Evolutionary conservation across 2,113 vertebrate genomes (phyloP).

Genomic region (Phoxinus phoxinus): DNA sequence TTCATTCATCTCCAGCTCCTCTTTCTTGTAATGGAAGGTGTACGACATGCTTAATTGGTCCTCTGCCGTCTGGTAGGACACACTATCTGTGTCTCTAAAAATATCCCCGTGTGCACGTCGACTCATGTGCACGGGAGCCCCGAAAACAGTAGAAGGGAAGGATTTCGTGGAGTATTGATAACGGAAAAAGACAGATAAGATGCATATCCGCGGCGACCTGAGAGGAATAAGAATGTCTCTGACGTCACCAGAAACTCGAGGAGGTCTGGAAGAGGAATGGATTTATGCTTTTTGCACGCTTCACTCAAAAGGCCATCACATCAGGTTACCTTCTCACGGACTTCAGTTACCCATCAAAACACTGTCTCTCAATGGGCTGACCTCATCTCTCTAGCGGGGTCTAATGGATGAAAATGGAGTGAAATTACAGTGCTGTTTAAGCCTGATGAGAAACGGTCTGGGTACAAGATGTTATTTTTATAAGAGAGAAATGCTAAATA

Average conservation of each 20-base stretch:
- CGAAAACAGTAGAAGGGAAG: conserved; percentile 8
- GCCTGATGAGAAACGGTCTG: not conserved
- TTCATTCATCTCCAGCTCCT: conserved; percentile 49
- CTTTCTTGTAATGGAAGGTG: conserved; percentile 66
- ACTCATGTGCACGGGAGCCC: conserved; percentile 54
- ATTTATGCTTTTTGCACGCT: conserved; percentile 32
- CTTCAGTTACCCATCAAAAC: conserved; percentile 44
- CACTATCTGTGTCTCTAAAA: conserved; percentile 68
- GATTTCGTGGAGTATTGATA: conserved; percentile 58
- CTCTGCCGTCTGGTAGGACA: conserved; percentile 62
- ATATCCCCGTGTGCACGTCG: conserved; percentile 57
- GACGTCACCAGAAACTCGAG: conserved; percentile 48
- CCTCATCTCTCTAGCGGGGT: conserved; percentile 22
- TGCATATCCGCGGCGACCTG: conserved; percentile 26
- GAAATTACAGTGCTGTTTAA: conserved; percentile 30
- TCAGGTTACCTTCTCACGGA: conserved; percentile 52
- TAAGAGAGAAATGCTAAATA: not conserved
- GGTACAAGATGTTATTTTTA: not conserved
- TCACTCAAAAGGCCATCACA: conserved; percentile 30
- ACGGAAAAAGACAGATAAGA: conserved; percentile 62
- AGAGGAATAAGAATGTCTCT: conserved; percentile 26
- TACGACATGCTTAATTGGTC: conserved; percentile 62
- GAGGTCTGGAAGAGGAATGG: conserved; percentile 27
- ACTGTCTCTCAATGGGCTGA: conserved; percentile 27
- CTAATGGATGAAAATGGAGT: conserved; percentile 8